These are phyloP conservation scores for Meteorus cinctellus DNA, from an alignment of 2,888 invertebrate species.

Conservation along the genomic window DNA sequence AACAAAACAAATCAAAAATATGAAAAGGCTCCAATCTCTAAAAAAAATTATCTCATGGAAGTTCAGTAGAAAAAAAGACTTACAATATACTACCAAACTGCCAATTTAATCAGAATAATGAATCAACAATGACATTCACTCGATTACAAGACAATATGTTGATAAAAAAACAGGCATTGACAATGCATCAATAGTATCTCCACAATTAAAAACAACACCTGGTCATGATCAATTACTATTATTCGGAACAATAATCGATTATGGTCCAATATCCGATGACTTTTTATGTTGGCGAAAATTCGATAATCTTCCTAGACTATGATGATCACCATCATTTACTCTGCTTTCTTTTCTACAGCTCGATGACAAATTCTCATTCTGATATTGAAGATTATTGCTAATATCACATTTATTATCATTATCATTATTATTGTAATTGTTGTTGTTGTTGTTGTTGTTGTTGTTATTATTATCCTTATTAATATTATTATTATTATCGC, in stretches of 20 bases:
- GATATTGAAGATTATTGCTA: background rate
- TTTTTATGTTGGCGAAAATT: constrained; percentile 42
- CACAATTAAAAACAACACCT: constrained; percentile 56
- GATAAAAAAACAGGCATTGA: constrained; percentile 44
- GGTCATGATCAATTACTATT: constrained; percentile 59
- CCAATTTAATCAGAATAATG: too few relatives aligned
- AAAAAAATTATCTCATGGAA: too few relatives aligned
- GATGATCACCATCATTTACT: background rate
- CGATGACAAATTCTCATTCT: background rate
- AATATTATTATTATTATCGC: background rate
- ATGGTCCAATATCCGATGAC: constrained; percentile 42
- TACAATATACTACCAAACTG: too few relatives aligned
- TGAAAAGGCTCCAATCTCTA: too few relatives aligned
- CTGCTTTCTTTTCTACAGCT: background rate
- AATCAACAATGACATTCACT: constrained; percentile 29
- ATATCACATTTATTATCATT: background rate
- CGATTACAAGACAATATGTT: constrained; percentile 43
- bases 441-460: background rate
- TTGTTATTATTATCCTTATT: background rate
- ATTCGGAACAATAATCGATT: constrained; percentile 47
- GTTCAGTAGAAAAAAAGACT: too few relatives aligned
- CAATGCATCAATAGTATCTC: constrained; percentile 52
- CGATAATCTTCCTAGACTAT: constrained; percentile 36
- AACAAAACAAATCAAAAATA: too few relatives aligned
- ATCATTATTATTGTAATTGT: background rate